phyloP scores from a whole-genome alignment of 2,888 invertebrate species.

The Phyllotreta cruciferae region DNA sequence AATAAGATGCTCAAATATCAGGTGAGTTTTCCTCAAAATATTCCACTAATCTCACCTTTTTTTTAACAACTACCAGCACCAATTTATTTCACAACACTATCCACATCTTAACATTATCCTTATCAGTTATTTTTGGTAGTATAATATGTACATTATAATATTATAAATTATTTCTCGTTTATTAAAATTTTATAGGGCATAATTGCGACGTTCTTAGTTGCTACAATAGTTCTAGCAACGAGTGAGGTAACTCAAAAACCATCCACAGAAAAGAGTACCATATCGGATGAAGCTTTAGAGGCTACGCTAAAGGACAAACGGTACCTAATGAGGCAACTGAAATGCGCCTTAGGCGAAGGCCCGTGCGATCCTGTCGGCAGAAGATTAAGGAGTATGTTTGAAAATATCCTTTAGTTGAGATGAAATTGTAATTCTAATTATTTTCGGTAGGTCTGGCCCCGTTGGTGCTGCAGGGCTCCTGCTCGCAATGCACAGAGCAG shows the following conservation, averaged over 20 bases:
- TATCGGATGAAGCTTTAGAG: slow-evolving; percentile 73
- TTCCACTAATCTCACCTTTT: too few relatives aligned
- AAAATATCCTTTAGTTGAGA: not conserved
- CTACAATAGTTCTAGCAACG: too few relatives aligned
- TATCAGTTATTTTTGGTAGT: too few relatives aligned
- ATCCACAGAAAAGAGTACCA: slow-evolving; percentile 55
- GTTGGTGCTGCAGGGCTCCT: slow-evolving; percentile 74
- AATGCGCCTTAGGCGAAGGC: slow-evolving; percentile 76
- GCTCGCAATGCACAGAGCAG: slow-evolving; percentile 73
- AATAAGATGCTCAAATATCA: too few relatives aligned
- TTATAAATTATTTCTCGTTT: too few relatives aligned
- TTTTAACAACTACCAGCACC: too few relatives aligned
- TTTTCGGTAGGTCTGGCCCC: slow-evolving; percentile 73
- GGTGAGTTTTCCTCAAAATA: too few relatives aligned
- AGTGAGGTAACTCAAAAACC: slow-evolving; percentile 7
- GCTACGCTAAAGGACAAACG: slow-evolving; percentile 73
- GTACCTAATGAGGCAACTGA: slow-evolving; percentile 74
- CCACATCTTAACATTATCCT: too few relatives aligned
- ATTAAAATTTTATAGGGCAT: too few relatives aligned
- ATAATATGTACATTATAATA: too few relatives aligned
- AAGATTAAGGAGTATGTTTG: slow-evolving; percentile 72
- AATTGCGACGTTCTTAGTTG: too few relatives aligned
- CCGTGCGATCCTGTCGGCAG: slow-evolving; percentile 78
- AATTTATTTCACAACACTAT: too few relatives aligned
- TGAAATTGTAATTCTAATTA: slow-evolving; percentile 3